Evolutionary conservation across 2,113 vertebrate genomes (phyloP).

Genomic region (Orcinus orca): DNA sequence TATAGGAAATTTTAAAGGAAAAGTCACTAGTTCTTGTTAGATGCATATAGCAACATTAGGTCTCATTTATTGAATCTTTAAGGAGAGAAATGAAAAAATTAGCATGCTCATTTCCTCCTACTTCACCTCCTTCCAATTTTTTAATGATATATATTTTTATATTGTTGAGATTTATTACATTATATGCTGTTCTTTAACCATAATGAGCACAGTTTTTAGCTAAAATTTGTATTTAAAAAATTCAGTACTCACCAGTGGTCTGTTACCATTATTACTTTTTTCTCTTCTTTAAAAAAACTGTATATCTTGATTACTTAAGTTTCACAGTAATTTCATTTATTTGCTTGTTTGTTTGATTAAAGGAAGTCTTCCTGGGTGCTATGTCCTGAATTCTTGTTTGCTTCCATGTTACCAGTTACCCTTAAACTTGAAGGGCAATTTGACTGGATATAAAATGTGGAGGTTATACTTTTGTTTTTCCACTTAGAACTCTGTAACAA

Average conservation of each 20-base stretch:
- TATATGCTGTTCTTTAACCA: not conserved
- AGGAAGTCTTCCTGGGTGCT: not conserved
- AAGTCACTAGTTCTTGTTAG: not conserved
- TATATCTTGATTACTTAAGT: not conserved
- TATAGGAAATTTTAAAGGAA: not conserved
- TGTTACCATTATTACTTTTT: not conserved
- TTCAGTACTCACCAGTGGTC: not conserved
- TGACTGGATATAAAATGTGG: not conserved
- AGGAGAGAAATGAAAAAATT: not conserved
- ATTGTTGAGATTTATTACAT: not conserved
- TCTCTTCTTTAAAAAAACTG: not conserved
- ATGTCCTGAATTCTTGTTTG: not conserved
- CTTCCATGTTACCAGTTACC: not conserved
- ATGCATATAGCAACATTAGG: not conserved
- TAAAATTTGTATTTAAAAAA: not conserved
- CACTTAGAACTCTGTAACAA: not conserved
- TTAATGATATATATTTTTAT: not conserved
- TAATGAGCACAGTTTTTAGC: not conserved
- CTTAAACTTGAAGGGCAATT: not conserved
- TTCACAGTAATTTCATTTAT: not conserved
- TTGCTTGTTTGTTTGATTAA: not conserved
- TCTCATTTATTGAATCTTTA: conserved; percentile 16
- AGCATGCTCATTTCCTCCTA: not conserved
- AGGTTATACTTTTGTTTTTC: not conserved
- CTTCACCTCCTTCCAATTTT: not conserved